A percentile compares a stretch with the other conserved stretches of the same genome.
Evolutionary conservation across 2,113 vertebrate genomes (phyloP).

Genomic region (Bostrychus sinensis): DNA sequence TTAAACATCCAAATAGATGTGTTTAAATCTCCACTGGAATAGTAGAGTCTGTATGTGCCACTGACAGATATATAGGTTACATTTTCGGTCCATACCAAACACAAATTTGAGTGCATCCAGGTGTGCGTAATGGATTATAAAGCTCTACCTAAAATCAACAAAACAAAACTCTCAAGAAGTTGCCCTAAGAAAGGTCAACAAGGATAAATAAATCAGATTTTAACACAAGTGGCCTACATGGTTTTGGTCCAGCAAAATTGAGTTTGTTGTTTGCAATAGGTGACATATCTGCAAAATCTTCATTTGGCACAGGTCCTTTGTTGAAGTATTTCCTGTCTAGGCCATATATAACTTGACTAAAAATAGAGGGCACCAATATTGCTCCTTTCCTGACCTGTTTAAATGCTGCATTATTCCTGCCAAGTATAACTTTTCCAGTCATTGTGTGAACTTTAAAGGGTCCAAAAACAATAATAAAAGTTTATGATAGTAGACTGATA

Average conservation of each 20-base stretch:
- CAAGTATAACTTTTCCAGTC: slow-evolving; percentile 2
- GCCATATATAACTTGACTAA: slow-evolving; percentile 36
- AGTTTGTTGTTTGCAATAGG: slow-evolving; percentile 26
- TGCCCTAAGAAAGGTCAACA: slow-evolving; percentile 47
- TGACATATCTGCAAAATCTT: slow-evolving; percentile 55
- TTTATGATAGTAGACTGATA: background rate
- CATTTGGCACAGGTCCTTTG: slow-evolving; percentile 16
- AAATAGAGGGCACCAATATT: slow-evolving; percentile 13
- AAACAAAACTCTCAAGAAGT: slow-evolving; percentile 39
- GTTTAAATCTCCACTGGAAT: slow-evolving; percentile 23
- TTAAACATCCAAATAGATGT: slow-evolving; percentile 33
- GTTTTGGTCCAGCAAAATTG: slow-evolving; percentile 41
- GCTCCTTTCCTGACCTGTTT: slow-evolving; percentile 29
- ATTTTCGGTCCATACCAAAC: background rate
- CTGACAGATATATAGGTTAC: slow-evolving; percentile 19
- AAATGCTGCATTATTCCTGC: slow-evolving; percentile 27
- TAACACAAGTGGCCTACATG: slow-evolving; percentile 36
- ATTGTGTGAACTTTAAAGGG: slow-evolving; percentile 6
- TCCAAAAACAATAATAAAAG: slow-evolving; percentile 12
- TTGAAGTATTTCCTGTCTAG: slow-evolving; percentile 20
- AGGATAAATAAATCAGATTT: slow-evolving; percentile 50
- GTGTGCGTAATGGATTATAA: slow-evolving; percentile 17
- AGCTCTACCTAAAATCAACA: slow-evolving; percentile 1
- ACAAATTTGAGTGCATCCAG: background rate
- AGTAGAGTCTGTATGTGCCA: slow-evolving; percentile 8